Conservation (phyloP, 2,888 invertebrate species). For the Agrotis ipsilon region DNA sequence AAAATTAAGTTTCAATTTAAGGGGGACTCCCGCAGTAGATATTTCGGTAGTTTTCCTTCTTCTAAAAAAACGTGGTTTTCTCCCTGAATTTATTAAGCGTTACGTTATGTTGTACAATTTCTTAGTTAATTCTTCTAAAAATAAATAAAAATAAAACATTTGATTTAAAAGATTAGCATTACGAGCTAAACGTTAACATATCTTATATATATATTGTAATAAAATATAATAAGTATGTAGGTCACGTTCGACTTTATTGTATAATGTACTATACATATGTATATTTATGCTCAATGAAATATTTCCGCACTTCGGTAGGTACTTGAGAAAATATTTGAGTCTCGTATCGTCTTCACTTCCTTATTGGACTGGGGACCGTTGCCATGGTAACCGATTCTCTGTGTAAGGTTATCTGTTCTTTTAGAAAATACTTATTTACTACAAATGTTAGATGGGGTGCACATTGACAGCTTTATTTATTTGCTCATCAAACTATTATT, state of each 20-base stretch:
- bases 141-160: constrained; percentile 21
- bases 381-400: background rate
- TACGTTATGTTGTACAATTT: constrained; percentile 12
- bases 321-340: constrained; percentile 35
- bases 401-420: background rate
- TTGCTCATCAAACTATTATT: no score
- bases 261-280: constrained; percentile 26
- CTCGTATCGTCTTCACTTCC: constrained; percentile 18
- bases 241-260: constrained; percentile 38
- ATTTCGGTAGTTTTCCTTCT: background rate
- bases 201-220: constrained; percentile 27
- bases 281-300: constrained; percentile 18
- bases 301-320: constrained; percentile 30
- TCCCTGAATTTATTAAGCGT: background rate
- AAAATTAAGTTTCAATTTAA: background rate
- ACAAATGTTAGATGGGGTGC: background rate
- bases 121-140: constrained; percentile 26
- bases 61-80: no score
- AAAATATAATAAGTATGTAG: constrained; percentile 46
- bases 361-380: constrained; percentile 9
- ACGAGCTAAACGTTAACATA: constrained; percentile 25
- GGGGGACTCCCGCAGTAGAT: no score
- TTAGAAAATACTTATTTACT: background rate
- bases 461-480: no score
- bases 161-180: constrained; percentile 39